Evolutionary conservation across 2,113 vertebrate genomes (phyloP), one percentile per base, ranked within the genome.

Genomic region (Stigmatopora nigra): DNA sequence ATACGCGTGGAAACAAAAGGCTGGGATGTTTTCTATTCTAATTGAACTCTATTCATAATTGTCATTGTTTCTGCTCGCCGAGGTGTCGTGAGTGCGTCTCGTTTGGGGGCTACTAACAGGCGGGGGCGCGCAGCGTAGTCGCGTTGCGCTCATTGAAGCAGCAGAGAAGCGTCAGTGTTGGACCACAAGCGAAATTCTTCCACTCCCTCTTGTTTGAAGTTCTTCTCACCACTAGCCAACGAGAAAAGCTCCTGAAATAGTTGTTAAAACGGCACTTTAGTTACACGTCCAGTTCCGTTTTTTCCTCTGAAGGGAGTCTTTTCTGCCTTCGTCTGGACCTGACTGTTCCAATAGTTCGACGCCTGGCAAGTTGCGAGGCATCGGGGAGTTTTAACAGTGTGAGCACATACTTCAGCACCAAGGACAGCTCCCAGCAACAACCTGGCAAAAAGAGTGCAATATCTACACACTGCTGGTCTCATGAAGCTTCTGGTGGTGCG

Each of bases 361-460:
- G 71, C 64, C 67, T 48, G 71, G 44, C 68, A 77, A 77, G 75
- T 78, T 82, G 53, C 13, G 55, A 71, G 72, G 52, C 67, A 66
- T 60, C 25, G 38, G 59, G 69, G 75, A 82, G 81, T 86, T 82
- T 64, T 70, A 64, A 52, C 67, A 41, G 55, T 53, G 68, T 41
- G 73, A 61, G 14, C 41, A 17, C 41, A 47, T 64, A 77, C 67
- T 86, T 90, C 87, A 89, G 89, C 62, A 90, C 89, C 88, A 85
- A 77, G 89, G 89, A 90, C 87, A 90, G 89, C 78, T 80, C 82
- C 86, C 41, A 69, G 61, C 59, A 16, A 69, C 73, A 69, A 78
- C 38, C 41, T 75, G 82, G 65, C 70, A 67, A 77, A 71, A 78
- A 80, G 80, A 60, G 76, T 67, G 35, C 67, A 63, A 79, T 82